phyloP scores from a whole-genome alignment of 2,888 invertebrate species.

The Pterobdella sp. region DNA sequence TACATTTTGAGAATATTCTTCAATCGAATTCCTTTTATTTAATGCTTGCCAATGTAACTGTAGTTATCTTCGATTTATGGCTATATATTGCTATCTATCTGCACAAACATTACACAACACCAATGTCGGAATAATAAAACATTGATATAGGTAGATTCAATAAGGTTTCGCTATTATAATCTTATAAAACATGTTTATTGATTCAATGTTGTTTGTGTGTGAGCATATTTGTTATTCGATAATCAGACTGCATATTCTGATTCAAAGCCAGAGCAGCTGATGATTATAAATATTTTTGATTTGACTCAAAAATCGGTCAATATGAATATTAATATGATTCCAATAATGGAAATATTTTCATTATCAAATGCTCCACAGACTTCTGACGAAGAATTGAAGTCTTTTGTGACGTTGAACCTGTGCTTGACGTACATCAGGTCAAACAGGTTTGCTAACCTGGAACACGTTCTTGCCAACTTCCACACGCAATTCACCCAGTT shows the following conservation, averaged over 20 bases:
- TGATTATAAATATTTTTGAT: neutral
- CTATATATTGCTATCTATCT: too few relatives aligned
- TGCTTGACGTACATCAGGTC: constrained; percentile 90
- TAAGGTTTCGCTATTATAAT: too few relatives aligned
- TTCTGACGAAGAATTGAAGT: constrained; percentile 75
- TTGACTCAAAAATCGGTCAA: neutral
- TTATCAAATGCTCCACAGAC: constrained; percentile 27
- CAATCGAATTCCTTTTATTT: too few relatives aligned
- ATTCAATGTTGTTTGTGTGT: neutral
- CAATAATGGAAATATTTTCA: neutral
- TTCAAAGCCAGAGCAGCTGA: neutral
- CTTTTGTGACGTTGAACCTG: constrained; percentile 88
- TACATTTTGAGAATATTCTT: too few relatives aligned
- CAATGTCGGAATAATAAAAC: too few relatives aligned
- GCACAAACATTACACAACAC: too few relatives aligned
- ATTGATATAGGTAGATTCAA: too few relatives aligned
- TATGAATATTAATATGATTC: neutral
- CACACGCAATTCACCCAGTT: constrained; percentile 51
- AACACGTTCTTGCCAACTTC: constrained; percentile 77
- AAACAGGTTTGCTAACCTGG: constrained; percentile 77
- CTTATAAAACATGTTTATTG: too few relatives aligned
- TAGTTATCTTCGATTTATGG: too few relatives aligned
- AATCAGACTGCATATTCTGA: neutral
- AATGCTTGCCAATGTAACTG: too few relatives aligned
- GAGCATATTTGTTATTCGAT: neutral